Base-by-base conservation (phyloP, 2,113 vertebrate genomes). In the Xyliphius kryptos region DNA sequence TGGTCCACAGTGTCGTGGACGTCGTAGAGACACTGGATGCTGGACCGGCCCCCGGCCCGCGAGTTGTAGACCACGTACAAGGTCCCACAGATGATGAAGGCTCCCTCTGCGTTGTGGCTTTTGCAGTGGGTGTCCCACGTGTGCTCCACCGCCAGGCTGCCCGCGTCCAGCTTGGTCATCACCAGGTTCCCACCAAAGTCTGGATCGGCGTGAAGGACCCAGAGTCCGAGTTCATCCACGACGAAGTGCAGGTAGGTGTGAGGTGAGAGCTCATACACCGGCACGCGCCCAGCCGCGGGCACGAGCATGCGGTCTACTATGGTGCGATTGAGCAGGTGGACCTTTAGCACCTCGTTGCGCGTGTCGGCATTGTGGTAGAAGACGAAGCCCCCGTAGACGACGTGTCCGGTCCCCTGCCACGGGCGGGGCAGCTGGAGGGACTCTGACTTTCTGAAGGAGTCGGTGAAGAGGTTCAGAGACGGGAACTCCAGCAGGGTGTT, bases 351-450 rank as follows among this genome's bases (percentile, higher is more conserved):
- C 74, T 94, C 89, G 26, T 92, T 94, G 63, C 80, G 51, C 19
- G 92, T 93, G 41, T 87, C 87, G 0, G 89, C 79, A 26, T 77
- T 90, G 63, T 97, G 95, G 79, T 89, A 94, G 83, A 91, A 97
- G 3, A 97, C 73, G 77, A 89, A 95, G 15, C 91, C 88, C 14
- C 86, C 77, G 56, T 90, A 87, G 61, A 95, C 76, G 8, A 87
- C 67, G 0, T 94, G 92, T 13, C 94, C 95, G 0, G 93, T 91
- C 43, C 95, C 95, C 70, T 93, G 86, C 95, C 95, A 97, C 53
- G 80, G 63, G 56, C 82, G 78, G 2, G 92, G 88, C 46, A 97
- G 80, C 17, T 56, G 64, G 15, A 94, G 20, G 50, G 79, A 84
- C 56, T 69, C 84, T 1, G 79, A 76, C 8, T 68, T 77, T 41